Base-by-base conservation (phyloP, 2,888 invertebrate species). In the Dexiosoma caninum region DNA sequence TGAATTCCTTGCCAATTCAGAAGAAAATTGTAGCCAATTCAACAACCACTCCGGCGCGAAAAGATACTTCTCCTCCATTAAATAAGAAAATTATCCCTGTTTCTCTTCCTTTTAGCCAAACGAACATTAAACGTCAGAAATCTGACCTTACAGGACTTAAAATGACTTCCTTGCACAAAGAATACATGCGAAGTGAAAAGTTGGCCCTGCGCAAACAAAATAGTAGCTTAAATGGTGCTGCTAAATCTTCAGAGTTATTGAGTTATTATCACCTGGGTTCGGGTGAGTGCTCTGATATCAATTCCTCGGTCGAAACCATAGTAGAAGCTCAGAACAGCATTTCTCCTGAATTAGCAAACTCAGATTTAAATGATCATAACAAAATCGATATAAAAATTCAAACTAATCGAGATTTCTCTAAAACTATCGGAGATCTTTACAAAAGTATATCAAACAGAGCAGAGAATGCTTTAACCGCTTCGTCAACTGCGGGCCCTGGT, bases 71-170 rank as follows among this genome's bases (percentile, higher is more conserved):
- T n/a, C 44, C 69, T 9, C 23, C 66, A 0, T 72, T 83, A 0
- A 76, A 72, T n/a, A 40, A 55, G 12, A 70, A 19, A 27, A 70
- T 40, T 4, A 46, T 14, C 1, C 12, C 44, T 0, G 7, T 67
- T 10, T 6, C 78, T 1, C 19, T 79, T 1, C 81, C 81, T 7
- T 84, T 77, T 19, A 86, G 88, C 19, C 85, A 88, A 42, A 85
- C 86, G 1, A 85, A 84, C 7, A 89, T 90, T 6, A 90, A 90
- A 76, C 85, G 93, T 1, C 93, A 93, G 84, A 93, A 93, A 84
- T 93, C 93, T 0, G 93, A 93, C 83, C 91, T 93, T 0, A 93
- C 93, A 0, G 93, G 93, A 0, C 86, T 93, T 0, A 93, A 91
- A 87, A 92, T 91, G 83, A 90, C 89, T 0, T 89, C 89, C 0